phyloP scores from a whole-genome alignment of 2,113 vertebrate genomes.

The Gnathonemus longibarbis region DNA sequence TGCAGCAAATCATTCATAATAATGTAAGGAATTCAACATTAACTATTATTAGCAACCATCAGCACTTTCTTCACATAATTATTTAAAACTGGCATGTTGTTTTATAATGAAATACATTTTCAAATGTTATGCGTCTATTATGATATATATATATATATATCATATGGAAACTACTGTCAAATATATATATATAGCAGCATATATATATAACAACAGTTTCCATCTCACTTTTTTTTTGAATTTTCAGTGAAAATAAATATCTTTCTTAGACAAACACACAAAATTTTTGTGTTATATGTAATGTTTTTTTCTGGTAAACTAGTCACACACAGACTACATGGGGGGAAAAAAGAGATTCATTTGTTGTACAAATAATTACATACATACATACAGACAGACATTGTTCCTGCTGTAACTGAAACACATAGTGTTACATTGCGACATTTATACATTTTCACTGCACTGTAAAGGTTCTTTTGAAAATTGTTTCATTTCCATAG shows the following conservation, averaged over 20 bases:
- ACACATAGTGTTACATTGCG: not conserved
- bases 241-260: not conserved
- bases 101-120: not conserved
- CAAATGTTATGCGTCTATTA: slow-evolving; percentile 38
- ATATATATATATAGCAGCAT: not conserved
- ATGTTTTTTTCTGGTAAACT: slow-evolving; percentile 45
- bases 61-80: not conserved
- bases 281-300: slow-evolving; percentile 16
- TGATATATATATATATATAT: not conserved
- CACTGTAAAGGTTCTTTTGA: not conserved
- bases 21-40: not conserved
- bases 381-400: slow-evolving; percentile 27
- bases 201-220: not conserved
- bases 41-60: not conserved
- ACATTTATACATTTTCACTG: not conserved
- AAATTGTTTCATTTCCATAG: not conserved
- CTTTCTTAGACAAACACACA: not conserved
- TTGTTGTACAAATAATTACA: slow-evolving; percentile 32
- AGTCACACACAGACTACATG: slow-evolving; percentile 44
- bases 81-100: not conserved
- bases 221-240: not conserved
- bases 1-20: not conserved
- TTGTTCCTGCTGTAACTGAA: not conserved
- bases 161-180: too few species aligned
- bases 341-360: slow-evolving; percentile 23